These are phyloP conservation scores for Tipula confusa DNA, from an alignment of 2,888 invertebrate species.

Conservation along the genomic window DNA sequence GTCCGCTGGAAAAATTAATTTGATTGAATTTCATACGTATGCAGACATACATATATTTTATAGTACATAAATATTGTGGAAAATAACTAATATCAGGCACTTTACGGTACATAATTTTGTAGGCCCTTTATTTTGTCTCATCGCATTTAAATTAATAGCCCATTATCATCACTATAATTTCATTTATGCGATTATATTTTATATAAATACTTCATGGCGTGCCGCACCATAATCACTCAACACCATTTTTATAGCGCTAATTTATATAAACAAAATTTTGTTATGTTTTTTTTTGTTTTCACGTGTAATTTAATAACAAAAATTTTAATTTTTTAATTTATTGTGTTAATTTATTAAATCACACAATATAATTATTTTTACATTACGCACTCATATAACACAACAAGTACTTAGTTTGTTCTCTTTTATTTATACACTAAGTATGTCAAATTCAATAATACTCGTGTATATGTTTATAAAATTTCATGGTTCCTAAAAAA, in stretches of 20 bases:
- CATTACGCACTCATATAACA: not conserved
- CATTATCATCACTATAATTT: not conserved
- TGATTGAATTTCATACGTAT: not conserved
- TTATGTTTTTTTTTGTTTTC: not conserved
- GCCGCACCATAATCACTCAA: conserved; percentile 12
- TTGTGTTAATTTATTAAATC: conserved; percentile 3
- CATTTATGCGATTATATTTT: not conserved
- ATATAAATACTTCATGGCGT: conserved; percentile 12
- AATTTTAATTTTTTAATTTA: not conserved
- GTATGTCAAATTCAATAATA: not conserved
- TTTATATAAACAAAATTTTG: not conserved
- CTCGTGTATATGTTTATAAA: not conserved
- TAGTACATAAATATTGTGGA: not conserved
- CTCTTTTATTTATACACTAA: not conserved
- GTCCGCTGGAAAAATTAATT: conserved; percentile 3
- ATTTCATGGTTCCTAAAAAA: not conserved
- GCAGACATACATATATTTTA: not conserved
- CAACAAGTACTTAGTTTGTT: conserved; percentile 13
- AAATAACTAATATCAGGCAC: not conserved
- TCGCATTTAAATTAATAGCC: not conserved
- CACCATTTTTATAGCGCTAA: not conserved
- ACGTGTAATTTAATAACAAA: not conserved
- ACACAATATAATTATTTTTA: not conserved
- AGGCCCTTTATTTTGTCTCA: not conserved
- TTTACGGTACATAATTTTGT: not conserved